Evolutionary conservation across 2,888 invertebrate species (phyloP), one percentile per base, ranked within the genome.

Genomic region (Dyspetes luteomarginatus): DNA sequence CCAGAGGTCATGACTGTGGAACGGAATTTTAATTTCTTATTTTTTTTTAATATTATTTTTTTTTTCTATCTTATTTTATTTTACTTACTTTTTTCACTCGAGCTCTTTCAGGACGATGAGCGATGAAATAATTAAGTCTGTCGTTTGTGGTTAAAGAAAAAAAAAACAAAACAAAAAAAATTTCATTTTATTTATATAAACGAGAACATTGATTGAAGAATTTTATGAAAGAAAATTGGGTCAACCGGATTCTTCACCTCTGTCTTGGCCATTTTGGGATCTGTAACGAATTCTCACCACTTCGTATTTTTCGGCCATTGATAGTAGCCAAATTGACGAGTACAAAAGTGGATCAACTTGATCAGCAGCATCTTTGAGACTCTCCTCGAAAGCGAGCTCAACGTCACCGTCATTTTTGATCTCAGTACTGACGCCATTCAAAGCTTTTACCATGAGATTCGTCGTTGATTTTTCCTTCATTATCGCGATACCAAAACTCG

Each of bases 261-360:
- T 73, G 30, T 41, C 67, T 52, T 72, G 64, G 58, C 45, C n/a
- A 7, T 30, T 75, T 36, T 50, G 41, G 12, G 22, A 50, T 62
- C 50, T 68, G 55, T 82, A 79, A 36, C 79, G 69, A 58, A 85
- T 83, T 62, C 82, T 82, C n/a, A 83, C 83, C 28, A 85, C 79
- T 68, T 86, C 85, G 74, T 80, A 84, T 71, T 83, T 86, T 62
- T 85, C 83, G 1, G 84, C 84, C 81, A 83, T 82, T 19, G 83
- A 83, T 28, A 84, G 74, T 9, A 86, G 52, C 84, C 86, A 85
- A 48, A 84, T 80, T n/a, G 83, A 85, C 7, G 85, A 84, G 67
- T 85, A 86, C 24, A 85, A 74, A 62, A 86, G 79, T 36, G 85
- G 84, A 81, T 87, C 86, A n/a, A 86, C 83, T 62, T 82, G 83